phyloP scores from a whole-genome alignment of 2,888 invertebrate species.

The Steinernema scapterisci region DNA sequence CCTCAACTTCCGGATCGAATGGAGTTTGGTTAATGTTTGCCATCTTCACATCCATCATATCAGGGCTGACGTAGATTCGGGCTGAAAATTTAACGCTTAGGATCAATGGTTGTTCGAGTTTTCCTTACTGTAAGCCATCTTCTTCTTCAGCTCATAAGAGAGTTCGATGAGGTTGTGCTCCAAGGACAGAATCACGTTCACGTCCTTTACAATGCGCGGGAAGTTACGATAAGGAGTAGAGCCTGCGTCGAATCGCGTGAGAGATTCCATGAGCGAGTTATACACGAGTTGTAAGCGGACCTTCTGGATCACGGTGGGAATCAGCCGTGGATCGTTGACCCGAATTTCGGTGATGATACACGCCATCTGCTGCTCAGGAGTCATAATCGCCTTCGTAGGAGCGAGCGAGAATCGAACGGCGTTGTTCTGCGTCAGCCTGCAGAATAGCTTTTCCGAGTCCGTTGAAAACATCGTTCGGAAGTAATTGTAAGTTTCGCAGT shows the following conservation, averaged over 20 bases:
- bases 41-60: background rate
- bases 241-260: background rate
- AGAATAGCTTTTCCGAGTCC: background rate
- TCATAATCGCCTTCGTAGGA: background rate
- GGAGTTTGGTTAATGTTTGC: background rate
- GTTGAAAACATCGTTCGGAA: background rate
- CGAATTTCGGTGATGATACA: background rate
- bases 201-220: background rate
- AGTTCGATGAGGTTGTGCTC: background rate
- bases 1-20: background rate
- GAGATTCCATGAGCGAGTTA: constrained; percentile 5
- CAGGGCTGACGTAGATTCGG: background rate
- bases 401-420: constrained; percentile 1
- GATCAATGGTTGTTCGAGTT: too few relatives aligned
- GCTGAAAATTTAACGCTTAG: background rate
- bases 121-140: background rate
- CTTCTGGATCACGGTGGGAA: background rate
- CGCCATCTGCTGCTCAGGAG: background rate
- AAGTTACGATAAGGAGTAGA: background rate
- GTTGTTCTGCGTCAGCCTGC: background rate
- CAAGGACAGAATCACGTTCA: background rate
- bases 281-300: constrained; percentile 1
- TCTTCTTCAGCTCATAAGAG: background rate
- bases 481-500: background rate
- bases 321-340: background rate